phyloP scores from a whole-genome alignment of 2,888 invertebrate species.

The Neuroscelio doddi region DNA sequence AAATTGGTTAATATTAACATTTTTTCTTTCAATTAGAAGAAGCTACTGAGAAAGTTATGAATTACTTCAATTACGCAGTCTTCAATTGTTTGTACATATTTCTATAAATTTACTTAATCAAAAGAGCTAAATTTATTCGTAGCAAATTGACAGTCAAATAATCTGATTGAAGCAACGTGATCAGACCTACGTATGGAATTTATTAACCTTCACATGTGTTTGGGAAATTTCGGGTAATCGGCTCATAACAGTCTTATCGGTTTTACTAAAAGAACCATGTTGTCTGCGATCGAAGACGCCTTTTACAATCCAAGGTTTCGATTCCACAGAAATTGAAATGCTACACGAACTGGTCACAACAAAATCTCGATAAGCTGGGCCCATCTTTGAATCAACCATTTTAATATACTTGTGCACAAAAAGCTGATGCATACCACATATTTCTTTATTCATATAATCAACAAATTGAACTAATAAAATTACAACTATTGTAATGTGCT shows the following conservation, averaged over 20 bases:
- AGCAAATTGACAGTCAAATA: slow-evolving; percentile 16
- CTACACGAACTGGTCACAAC: slow-evolving; percentile 14
- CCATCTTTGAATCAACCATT: slow-evolving; percentile 19
- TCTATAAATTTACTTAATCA: no score
- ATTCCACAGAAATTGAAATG: slow-evolving; percentile 38
- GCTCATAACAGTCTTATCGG: slow-evolving; percentile 29
- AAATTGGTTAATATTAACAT: no score
- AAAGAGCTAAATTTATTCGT: slow-evolving; percentile 1
- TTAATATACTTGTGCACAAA: neutral
- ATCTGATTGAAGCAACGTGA: slow-evolving; percentile 12
- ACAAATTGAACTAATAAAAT: no score
- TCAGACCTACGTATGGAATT: slow-evolving; percentile 20
- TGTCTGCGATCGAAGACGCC: slow-evolving; percentile 21
- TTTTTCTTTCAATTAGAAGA: no score
- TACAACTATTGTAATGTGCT: no score
- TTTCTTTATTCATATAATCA: no score
- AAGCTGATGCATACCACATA: neutral
- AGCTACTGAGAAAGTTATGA: no score
- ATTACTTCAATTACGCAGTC: no score
- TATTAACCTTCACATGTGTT: slow-evolving; percentile 35
- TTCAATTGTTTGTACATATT: no score
- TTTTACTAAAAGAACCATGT: slow-evolving; percentile 27
- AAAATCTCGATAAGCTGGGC: slow-evolving; percentile 25
- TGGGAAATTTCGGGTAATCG: slow-evolving; percentile 28
- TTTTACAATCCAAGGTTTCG: slow-evolving; percentile 27